Base-by-base conservation (phyloP, 37 sponge, comb jelly and placozoan species). In the Geodia barretti region DNA sequence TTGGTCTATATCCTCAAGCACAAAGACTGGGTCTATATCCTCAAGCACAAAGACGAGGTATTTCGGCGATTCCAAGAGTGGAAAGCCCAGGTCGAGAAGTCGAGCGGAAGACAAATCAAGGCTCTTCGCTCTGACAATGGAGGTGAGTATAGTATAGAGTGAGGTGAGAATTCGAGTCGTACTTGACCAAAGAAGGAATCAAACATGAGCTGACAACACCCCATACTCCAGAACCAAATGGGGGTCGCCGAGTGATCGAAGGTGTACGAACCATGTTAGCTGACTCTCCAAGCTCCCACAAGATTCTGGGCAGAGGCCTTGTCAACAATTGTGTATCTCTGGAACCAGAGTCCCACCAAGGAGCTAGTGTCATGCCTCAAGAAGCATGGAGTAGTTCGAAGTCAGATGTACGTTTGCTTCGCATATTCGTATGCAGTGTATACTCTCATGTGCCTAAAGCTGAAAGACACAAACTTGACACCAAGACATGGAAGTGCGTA, bases 201-300 rank as follows among this genome's bases (percentile, higher is more conserved):
- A 62, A 33, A 38, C 7, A n/a, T n/a, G n/a, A 79, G 70, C 68
- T 64, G 43, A 79, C 80, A 1, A 39, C 17, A 42, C 72, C 72
- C 0, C 20, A 80, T n/a, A 80, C 81, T 4, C 81, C 81, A n/a
- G 60, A 80, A 34, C 81, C 42, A 30, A 80, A 69, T 80, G 81
- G 81, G 34, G 72, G 70, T 54, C 70, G 72, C n/a, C 68, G 72
- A 37, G 37, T 80, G 58, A 60, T 81, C 30, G 82, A 81, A 71
- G 31, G 37, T 31, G 72, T 81, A 47, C 72, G 82, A 81, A 60
- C 82, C 39, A 70, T 71, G 72, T 72, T 81, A 2, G 71, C 82
- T 8, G 82, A 70, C 39, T 70, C 73, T n/a, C n/a, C n/a, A n/a
- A n/a, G n/a, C n/a, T n/a, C n/a, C n/a, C n/a, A n/a, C n/a, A n/a